Evolutionary conservation across 1,140 invertebrate species (phyloP).

Genomic region (Pogonomyrmex barbatus): DNA sequence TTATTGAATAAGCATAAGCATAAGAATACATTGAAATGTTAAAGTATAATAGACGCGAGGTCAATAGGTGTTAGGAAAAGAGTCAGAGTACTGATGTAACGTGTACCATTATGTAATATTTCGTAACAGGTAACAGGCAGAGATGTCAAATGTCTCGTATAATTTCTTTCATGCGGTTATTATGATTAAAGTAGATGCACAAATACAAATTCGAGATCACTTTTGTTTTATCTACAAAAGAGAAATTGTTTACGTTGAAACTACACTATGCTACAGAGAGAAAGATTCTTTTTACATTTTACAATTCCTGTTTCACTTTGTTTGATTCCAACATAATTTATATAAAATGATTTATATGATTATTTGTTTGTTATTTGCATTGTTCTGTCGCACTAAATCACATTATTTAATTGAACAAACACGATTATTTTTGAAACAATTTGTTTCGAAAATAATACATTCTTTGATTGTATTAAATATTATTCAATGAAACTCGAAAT

Average conservation of each 20-base stretch:
- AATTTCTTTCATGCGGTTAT: not conserved
- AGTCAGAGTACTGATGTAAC: not conserved
- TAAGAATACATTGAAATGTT: constrained; percentile 12
- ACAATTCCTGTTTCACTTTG: no score
- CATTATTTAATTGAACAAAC: no score
- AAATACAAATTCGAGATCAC: not conserved
- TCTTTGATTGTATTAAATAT: no score
- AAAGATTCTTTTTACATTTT: no score
- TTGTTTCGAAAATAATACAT: no score
- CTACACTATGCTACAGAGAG: not conserved
- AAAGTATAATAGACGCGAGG: not conserved
- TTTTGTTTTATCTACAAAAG: not conserved
- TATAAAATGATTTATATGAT: no score
- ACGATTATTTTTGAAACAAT: no score
- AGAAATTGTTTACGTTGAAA: not conserved
- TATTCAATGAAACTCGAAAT: no score
- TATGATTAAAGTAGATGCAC: not conserved
- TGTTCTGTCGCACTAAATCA: no score
- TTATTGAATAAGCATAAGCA: not conserved
- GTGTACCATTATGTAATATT: not conserved
- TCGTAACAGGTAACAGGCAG: not conserved
- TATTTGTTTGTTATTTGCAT: no score
- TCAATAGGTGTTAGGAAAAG: not conserved
- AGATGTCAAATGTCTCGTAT: not conserved
- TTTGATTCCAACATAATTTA: no score